A percentile compares a stretch with the other conserved stretches of the same genome.
phyloP scores from a whole-genome alignment of 1,140 invertebrate species.

The Vanessa tameamea region DNA sequence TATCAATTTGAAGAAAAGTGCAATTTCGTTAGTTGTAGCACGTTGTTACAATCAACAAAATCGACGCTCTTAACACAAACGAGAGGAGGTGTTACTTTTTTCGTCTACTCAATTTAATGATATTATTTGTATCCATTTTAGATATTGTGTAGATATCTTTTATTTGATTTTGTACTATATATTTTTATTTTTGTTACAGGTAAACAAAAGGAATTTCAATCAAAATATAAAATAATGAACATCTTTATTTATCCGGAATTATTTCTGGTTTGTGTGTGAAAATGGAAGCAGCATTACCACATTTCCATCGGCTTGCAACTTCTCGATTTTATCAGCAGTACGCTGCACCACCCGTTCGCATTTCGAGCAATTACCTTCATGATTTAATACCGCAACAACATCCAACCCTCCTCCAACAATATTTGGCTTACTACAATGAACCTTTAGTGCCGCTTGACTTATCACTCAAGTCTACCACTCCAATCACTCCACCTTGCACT shows the following conservation, averaged over 20 bases:
- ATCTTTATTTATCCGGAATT: constrained; percentile 19
- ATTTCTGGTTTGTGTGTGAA: constrained; percentile 33
- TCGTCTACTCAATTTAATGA: constrained; percentile 17
- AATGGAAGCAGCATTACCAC: constrained; percentile 71
- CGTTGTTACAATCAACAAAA: constrained; percentile 68
- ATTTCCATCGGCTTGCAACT: constrained; percentile 64
- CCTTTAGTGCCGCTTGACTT: constrained; percentile 81
- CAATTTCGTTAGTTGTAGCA: constrained; percentile 45
- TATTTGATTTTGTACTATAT: neutral
- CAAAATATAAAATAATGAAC: constrained; percentile 19
- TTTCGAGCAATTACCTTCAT: constrained; percentile 69
- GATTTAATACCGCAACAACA: constrained; percentile 70
- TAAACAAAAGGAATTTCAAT: constrained; percentile 19
- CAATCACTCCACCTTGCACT: constrained; percentile 83
- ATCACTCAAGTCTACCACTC: constrained; percentile 78
- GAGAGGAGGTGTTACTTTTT: constrained; percentile 37
- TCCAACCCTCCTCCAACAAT: constrained; percentile 72
- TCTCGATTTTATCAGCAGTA: constrained; percentile 74
- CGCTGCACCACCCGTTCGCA: constrained; percentile 58
- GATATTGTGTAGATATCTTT: neutral
- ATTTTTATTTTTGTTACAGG: neutral
- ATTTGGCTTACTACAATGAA: constrained; percentile 76
- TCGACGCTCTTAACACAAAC: constrained; percentile 47
- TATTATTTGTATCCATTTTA: neutral
- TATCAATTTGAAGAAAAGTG: constrained; percentile 40